These are phyloP conservation scores for Serripes groenlandicus DNA, from an alignment of 2,888 invertebrate genomes.

Conservation along the genomic window DNA sequence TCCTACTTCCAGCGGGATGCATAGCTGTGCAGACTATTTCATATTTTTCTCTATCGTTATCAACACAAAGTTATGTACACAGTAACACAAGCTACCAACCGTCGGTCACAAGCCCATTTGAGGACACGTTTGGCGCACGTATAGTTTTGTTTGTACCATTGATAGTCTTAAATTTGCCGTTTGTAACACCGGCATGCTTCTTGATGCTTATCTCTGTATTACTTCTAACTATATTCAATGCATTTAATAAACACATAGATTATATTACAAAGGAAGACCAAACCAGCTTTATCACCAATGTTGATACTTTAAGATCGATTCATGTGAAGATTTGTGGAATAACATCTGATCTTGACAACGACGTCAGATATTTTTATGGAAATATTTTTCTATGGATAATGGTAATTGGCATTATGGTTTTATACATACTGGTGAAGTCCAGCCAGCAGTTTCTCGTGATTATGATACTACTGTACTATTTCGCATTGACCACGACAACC, in stretches of 20 bases:
- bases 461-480: not conserved
- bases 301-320: not conserved
- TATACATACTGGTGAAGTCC: not conserved
- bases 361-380: conserved; percentile 1
- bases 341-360: not conserved
- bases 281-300: not conserved
- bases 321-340: not conserved
- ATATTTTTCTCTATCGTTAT: not conserved
- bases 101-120: not conserved
- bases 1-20: not conserved
- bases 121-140: not conserved
- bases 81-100: not conserved
- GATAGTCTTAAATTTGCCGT: not conserved
- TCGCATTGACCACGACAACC: not conserved
- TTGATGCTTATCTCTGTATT: not conserved
- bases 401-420: not conserved
- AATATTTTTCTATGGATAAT: conserved; percentile 1
- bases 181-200: not conserved
- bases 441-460: not conserved
- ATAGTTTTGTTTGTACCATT: not conserved
- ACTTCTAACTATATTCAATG: not conserved
- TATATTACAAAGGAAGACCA: not conserved
- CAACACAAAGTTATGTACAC: not conserved
- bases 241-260: conserved; percentile 14
- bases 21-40: not conserved